These are phyloP conservation scores for Xyrichtys novacula DNA, from an alignment of 2,797 vertebrate genomes.

Conservation along the genomic window DNA sequence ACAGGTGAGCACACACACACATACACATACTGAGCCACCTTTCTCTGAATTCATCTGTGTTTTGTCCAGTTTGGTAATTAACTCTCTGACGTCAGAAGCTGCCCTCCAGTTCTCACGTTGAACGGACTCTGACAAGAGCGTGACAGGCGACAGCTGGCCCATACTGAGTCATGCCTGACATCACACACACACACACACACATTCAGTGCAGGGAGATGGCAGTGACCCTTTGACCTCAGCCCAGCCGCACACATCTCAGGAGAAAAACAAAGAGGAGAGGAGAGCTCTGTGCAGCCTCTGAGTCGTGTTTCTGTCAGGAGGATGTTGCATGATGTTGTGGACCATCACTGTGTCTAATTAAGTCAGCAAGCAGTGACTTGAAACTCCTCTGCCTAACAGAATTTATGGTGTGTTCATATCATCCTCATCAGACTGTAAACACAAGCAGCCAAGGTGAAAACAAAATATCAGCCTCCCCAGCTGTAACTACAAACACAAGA, in stretches of 20 bases:
- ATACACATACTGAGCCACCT: constrained; percentile 51
- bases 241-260: constrained; percentile 14
- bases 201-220: constrained; percentile 21
- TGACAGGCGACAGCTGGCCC: constrained; percentile 48
- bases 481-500: background rate
- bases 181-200: background rate
- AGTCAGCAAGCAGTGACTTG: constrained; percentile 22
- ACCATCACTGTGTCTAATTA: constrained; percentile 28
- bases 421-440: background rate
- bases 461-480: background rate
- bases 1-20: no score
- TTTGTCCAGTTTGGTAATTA: constrained; percentile 61
- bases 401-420: constrained; percentile 10
- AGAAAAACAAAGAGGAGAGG: constrained; percentile 24
- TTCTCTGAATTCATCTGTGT: constrained; percentile 43
- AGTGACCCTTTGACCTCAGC: constrained; percentile 49
- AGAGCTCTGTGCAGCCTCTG: constrained; percentile 21
- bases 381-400: constrained; percentile 19
- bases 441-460: background rate
- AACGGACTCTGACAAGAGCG: constrained; percentile 31
- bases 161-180: constrained; percentile 27
- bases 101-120: constrained; percentile 22
- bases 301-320: constrained; percentile 8
- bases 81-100: constrained; percentile 41
- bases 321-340: constrained; percentile 33